phyloP scores from a whole-genome alignment of 1,140 invertebrate species.

The Neuroterus valhalla region DNA sequence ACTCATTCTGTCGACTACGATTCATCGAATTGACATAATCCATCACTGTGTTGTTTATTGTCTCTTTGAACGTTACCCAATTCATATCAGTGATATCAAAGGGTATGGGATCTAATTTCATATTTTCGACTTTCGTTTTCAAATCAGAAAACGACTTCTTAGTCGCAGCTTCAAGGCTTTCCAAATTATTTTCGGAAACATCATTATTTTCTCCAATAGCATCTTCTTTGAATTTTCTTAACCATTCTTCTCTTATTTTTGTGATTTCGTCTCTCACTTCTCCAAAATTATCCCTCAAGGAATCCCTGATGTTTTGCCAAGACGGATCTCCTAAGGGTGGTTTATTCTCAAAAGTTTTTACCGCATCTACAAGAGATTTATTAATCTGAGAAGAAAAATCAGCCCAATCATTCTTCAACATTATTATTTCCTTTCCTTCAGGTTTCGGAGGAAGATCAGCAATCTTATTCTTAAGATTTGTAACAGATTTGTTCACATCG shows the following conservation, averaged over 20 bases:
- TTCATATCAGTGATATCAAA: neutral
- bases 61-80: neutral
- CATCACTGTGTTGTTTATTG: neutral
- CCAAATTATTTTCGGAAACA: neutral
- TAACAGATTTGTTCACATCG: slow-evolving; percentile 32
- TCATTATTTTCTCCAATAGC: neutral
- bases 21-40: slow-evolving; percentile 29
- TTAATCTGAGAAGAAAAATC: slow-evolving; percentile 6
- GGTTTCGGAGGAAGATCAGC: neutral
- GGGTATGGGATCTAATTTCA: neutral
- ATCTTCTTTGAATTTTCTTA: slow-evolving; percentile 2
- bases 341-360: neutral
- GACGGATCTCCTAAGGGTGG: neutral
- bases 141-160: slow-evolving; percentile 34
- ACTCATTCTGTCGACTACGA: slow-evolving; percentile 20
- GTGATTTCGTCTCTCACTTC: slow-evolving; percentile 32
- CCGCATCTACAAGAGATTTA: neutral
- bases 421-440: neutral
- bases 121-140: neutral
- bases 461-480: slow-evolving; percentile 29
- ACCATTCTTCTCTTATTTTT: slow-evolving; percentile 35
- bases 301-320: slow-evolving; percentile 28
- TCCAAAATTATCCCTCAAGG: slow-evolving; percentile 1
- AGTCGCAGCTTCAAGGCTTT: neutral
- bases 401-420: slow-evolving; percentile 4